phyloP scores from a whole-genome alignment of 2,888 invertebrate genomes.

The Petrolisthes cinctipes region DNA sequence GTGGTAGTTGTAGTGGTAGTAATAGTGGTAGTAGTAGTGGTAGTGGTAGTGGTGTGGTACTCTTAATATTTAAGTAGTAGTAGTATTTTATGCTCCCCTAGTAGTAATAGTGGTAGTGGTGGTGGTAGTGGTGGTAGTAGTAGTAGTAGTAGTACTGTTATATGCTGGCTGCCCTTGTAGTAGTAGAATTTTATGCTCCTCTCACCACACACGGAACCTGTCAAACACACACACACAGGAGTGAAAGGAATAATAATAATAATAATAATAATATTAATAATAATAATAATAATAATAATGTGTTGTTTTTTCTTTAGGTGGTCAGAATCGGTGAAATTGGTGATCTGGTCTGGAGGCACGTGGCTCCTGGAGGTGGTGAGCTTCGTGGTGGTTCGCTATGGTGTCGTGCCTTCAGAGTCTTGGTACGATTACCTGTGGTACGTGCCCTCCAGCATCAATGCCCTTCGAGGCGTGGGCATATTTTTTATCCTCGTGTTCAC shows the following conservation, averaged over 20 bases:
- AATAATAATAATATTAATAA: not conserved
- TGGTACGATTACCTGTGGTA: constrained; percentile 65
- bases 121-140: too few relatives aligned
- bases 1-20: too few relatives aligned
- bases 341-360: constrained; percentile 62
- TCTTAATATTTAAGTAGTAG: too few relatives aligned
- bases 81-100: too few relatives aligned
- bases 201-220: too few relatives aligned
- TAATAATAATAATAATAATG: not conserved
- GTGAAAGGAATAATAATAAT: not conserved
- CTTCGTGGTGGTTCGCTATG: constrained; percentile 45
- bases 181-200: too few relatives aligned
- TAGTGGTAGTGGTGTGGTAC: too few relatives aligned
- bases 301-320: constrained; percentile 37
- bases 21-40: too few relatives aligned
- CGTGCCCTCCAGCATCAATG: constrained; percentile 55
- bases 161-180: too few relatives aligned
- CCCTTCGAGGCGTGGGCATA: constrained; percentile 60
- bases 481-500: constrained; percentile 61
- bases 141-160: too few relatives aligned
- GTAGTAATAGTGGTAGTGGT: too few relatives aligned
- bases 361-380: constrained; percentile 61
- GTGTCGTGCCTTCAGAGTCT: constrained; percentile 47
- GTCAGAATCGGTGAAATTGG: constrained; percentile 59
- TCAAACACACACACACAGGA: too few relatives aligned